Percentiles rank a stretch among this genome's conserved stretches.
Conservation (phyloP, 2,888 invertebrate genomes). For the Lepidochrysops patricia region DNA sequence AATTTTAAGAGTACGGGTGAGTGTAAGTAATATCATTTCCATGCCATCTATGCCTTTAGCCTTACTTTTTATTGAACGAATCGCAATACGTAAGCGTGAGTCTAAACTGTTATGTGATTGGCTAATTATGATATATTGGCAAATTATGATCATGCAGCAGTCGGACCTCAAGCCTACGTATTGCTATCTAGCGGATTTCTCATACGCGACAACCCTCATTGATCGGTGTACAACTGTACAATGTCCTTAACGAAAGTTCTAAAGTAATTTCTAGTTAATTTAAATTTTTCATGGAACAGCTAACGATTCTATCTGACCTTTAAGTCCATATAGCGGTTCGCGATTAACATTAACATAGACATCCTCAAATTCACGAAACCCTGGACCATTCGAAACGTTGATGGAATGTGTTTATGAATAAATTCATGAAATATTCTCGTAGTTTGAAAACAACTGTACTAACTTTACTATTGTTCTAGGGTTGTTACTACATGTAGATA, state of each 20-base stretch:
- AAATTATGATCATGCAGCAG: too few species aligned
- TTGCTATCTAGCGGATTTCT: too few species aligned
- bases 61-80: background rate
- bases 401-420: background rate
- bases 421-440: slow-evolving; percentile 6
- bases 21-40: background rate
- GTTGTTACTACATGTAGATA: background rate
- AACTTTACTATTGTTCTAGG: background rate
- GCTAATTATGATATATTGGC: too few species aligned
- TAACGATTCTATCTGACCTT: background rate
- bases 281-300: too few species aligned
- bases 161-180: too few species aligned
- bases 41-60: background rate
- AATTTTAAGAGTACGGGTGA: too few species aligned
- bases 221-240: too few species aligned
- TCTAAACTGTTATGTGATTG: too few species aligned
- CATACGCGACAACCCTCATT: too few species aligned
- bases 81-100: background rate
- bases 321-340: background rate
- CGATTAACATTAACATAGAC: background rate
- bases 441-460: background rate
- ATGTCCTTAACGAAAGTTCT: too few species aligned
- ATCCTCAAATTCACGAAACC: background rate
- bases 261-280: too few species aligned
- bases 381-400: background rate